Conservation (phyloP, 1,140 invertebrate species). For the Epicauta chinensis region DNA sequence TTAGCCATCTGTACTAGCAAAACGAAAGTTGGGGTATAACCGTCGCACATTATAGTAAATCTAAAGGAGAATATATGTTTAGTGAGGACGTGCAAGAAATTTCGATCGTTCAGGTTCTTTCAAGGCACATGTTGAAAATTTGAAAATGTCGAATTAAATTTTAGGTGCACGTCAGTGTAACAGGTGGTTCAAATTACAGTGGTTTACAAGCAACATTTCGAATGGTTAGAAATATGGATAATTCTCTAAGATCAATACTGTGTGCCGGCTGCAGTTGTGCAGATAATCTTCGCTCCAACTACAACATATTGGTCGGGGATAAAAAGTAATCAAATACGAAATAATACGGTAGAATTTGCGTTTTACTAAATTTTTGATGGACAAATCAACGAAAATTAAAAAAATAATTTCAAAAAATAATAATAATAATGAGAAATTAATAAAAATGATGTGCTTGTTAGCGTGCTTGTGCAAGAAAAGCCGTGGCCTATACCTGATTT, state of each 20-base stretch:
- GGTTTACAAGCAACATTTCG: slow-evolving; percentile 28
- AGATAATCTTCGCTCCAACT: background rate
- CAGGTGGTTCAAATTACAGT: slow-evolving; percentile 31
- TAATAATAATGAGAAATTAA: background rate
- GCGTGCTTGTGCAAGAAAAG: slow-evolving; percentile 14
- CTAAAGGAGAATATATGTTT: slow-evolving; percentile 16
- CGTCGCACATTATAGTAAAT: slow-evolving; percentile 15
- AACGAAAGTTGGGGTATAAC: slow-evolving; percentile 16
- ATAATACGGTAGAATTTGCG: background rate
- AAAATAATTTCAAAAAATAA: slow-evolving; percentile 1
- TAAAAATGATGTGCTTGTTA: slow-evolving; percentile 4
- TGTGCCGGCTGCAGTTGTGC: background rate
- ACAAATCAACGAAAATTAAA: background rate
- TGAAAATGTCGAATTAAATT: slow-evolving; percentile 27
- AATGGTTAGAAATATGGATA: slow-evolving; percentile 24
- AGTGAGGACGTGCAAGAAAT: slow-evolving; percentile 16
- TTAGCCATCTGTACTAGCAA: slow-evolving; percentile 15
- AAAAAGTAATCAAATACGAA: background rate
- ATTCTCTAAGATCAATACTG: slow-evolving; percentile 17
- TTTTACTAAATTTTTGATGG: no score
- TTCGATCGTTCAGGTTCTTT: slow-evolving; percentile 13
- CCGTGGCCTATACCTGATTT: slow-evolving; percentile 29
- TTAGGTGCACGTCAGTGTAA: slow-evolving; percentile 24
- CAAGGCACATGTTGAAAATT: slow-evolving; percentile 21
- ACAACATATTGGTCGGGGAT: background rate